Base-by-base conservation (phyloP, 30 jellyfish, hydroid and myxozoan genomes). In the Catostylus mosaicus region DNA sequence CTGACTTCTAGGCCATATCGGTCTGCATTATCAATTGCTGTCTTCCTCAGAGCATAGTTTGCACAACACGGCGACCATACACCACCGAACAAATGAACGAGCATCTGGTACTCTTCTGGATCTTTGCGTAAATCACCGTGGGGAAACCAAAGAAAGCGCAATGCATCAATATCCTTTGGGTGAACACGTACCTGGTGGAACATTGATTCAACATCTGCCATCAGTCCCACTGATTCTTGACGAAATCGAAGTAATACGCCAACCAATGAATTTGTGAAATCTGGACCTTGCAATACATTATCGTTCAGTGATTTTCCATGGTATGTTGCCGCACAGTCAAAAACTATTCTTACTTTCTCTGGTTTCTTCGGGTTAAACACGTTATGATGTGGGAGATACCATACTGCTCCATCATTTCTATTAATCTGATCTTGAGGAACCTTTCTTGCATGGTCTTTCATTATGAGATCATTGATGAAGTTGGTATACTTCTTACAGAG, bases 351-450 rank as follows among this genome's bases (percentile, higher is more conserved):
- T 33, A 59, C 43, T 45, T 70, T 83, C 24, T 73, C 88, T 2
- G 94, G 94, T 45, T 85, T 85, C 75, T 85, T 85, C 26, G 96
- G 80, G 40, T 75, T 35, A n/a, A 36, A n/a, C 20, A 86, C 90
- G 4, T 67, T 45, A 52, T 86, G 96, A 45, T 77, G 90, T 8
- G 96, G 96, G 26, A 86, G 82, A 59, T 75, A 86, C 96, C 96
- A 86, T 34, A 59, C 67, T 19, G 14, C 54, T 5, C 54, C 54
- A 37, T 75, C 75, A 20, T 47, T 36, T 40, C 22, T 10, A 37
- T 40, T 45, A 23, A 63, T 11, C 37, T 29, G 47, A 16, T 57
- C 75, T 30, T 84, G 45, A 10, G 90, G 90, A 38, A 80, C 72
- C 22, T 40, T 38, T 80, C 83, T 50, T 36, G 90, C 83, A 48